These are phyloP conservation scores for Adelphocoris suturalis DNA, from an alignment of 2,888 invertebrate genomes.

Conservation along the genomic window DNA sequence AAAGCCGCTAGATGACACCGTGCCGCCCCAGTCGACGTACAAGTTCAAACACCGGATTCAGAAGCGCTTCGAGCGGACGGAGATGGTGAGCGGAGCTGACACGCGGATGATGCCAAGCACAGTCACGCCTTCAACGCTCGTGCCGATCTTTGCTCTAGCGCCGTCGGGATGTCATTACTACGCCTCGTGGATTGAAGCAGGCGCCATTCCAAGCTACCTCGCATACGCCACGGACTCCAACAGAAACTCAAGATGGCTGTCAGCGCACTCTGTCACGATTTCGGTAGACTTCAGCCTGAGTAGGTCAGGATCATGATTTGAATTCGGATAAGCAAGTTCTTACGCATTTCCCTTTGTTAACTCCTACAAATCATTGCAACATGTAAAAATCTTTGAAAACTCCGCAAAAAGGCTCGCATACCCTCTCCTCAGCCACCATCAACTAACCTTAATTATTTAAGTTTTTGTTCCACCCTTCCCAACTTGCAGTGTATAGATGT, in stretches of 20 bases:
- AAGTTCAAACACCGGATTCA: constrained; percentile 69
- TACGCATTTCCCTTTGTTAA: too few relatives aligned
- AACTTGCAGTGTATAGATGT: too few relatives aligned
- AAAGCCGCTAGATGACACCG: constrained; percentile 19
- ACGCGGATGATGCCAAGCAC: constrained; percentile 14
- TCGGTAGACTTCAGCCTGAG: constrained; percentile 61
- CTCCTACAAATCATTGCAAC: too few relatives aligned
- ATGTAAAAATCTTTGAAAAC: too few relatives aligned
- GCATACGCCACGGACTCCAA: constrained; percentile 26
- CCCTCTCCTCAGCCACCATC: too few relatives aligned
- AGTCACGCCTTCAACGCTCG: constrained; percentile 47
- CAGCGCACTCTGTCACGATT: constrained; percentile 61
- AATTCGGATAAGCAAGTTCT: neutral
- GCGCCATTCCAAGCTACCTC: constrained; percentile 54
- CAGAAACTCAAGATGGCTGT: constrained; percentile 32
- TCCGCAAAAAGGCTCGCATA: too few relatives aligned
- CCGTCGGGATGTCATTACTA: constrained; percentile 61
- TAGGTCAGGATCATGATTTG: constrained; percentile 43
- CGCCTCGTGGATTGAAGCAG: constrained; percentile 67
- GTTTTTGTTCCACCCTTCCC: too few relatives aligned
- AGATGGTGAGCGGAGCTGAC: constrained; percentile 56
- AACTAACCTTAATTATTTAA: too few relatives aligned
- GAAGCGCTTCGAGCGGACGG: constrained; percentile 59
- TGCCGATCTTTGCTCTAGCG: constrained; percentile 61
- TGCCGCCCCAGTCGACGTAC: constrained; percentile 49